These are phyloP conservation scores for Tillus elongatus DNA, from an alignment of 2,888 invertebrate species.

Conservation along the genomic window DNA sequence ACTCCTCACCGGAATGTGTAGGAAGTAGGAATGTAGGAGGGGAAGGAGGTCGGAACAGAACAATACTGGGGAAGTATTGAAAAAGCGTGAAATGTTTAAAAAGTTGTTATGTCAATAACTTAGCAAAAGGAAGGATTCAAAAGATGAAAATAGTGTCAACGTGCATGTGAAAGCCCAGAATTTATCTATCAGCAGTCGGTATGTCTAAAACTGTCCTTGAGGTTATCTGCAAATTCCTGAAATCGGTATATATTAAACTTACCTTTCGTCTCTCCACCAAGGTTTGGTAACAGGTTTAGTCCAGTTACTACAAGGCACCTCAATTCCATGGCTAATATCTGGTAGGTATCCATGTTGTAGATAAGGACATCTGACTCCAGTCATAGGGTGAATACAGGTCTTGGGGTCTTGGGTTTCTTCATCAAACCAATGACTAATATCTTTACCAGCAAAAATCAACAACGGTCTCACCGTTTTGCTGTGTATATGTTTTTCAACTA, in stretches of 20 bases:
- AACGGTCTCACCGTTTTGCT: conserved; percentile 50
- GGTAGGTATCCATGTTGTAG: conserved; percentile 54
- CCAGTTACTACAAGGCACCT: conserved; percentile 54
- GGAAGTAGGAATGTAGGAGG: no score
- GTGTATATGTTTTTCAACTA: conserved; percentile 40
- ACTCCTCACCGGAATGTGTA: no score
- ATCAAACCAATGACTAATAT: conserved; percentile 76
- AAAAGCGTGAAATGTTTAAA: no score
- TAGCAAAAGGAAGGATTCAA: no score
- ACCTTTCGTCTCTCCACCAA: conserved; percentile 58
- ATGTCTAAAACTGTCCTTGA: no score
- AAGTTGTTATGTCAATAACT: no score
- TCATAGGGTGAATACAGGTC: conserved; percentile 44
- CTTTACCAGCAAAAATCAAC: conserved; percentile 70
- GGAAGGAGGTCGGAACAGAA: no score
- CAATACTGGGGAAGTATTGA: no score
- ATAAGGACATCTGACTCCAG: conserved; percentile 49
- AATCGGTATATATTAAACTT: neutral
- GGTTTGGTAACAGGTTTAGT: conserved; percentile 47
- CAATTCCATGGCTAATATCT: conserved; percentile 44
- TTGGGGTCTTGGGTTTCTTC: conserved; percentile 46
- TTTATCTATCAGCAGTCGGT: no score
- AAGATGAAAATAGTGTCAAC: no score
- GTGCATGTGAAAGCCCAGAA: no score
- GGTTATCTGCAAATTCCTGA: no score